phyloP scores from a whole-genome alignment of 2,888 invertebrate genomes.

The Syrista parreyssii region DNA sequence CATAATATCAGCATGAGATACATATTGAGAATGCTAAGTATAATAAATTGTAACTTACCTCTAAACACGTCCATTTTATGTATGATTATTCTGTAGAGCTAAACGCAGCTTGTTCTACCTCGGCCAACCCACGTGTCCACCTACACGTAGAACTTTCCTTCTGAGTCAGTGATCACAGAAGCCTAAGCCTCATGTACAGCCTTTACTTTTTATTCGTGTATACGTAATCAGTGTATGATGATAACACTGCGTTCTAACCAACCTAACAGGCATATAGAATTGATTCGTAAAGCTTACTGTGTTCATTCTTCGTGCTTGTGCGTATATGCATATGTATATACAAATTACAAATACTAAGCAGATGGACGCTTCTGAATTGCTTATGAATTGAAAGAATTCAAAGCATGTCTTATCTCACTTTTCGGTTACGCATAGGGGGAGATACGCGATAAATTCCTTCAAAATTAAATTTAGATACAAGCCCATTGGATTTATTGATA shows the following conservation, averaged over 20 bases:
- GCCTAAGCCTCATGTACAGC: neutral
- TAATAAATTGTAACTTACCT: slow-evolving; percentile 1
- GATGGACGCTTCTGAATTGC: no score
- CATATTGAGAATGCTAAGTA: neutral
- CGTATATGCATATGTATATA: no score
- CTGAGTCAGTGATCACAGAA: neutral
- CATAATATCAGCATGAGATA: neutral
- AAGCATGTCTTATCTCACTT: no score
- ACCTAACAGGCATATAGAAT: no score
- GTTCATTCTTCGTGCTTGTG: no score
- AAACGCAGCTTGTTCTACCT: neutral
- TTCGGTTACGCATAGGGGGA: neutral
- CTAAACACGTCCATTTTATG: slow-evolving; percentile 11
- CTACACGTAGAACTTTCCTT: slow-evolving; percentile 3
- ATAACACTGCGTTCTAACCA: no score
- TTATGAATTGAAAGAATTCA: no score
- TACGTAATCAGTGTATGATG: no score
- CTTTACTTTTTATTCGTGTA: no score
- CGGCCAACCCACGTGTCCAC: neutral
- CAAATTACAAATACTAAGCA: no score
- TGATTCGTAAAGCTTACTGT: no score
- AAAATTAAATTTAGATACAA: neutral
- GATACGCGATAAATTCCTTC: neutral
- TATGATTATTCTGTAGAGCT: neutral
- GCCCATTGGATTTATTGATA: neutral